Evolutionary conservation across 2,797 vertebrate genomes (phyloP).

Genomic region (Graptemys geographica): DNA sequence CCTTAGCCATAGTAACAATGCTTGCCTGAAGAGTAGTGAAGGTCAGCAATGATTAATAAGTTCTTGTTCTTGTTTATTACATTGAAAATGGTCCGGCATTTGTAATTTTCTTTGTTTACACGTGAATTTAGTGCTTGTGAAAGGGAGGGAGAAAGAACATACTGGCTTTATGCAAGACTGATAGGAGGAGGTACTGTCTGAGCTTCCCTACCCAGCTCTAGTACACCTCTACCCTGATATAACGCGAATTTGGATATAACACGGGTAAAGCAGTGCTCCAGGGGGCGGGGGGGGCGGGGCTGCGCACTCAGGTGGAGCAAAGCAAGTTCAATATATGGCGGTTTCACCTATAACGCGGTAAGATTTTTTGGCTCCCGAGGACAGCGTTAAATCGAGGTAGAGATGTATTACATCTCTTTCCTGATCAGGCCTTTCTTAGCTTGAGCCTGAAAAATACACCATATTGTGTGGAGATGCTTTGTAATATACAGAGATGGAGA

Average conservation of each 20-base stretch:
- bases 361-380: no score
- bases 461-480: background rate
- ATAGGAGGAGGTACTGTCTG: background rate
- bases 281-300: no score
- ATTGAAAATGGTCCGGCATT: background rate
- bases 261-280: no score
- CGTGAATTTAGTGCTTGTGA: background rate
- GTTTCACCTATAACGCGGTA: no score
- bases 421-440: background rate
- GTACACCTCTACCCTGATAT: no score
- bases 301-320: no score
- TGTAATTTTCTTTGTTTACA: background rate
- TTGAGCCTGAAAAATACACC: background rate
- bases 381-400: no score
- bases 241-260: no score
- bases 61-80: background rate
- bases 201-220: background rate
- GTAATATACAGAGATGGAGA: background rate
- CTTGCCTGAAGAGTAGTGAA: background rate
- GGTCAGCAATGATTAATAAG: background rate
- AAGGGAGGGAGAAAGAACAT: background rate
- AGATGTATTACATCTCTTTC: background rate
- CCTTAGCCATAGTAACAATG: background rate
- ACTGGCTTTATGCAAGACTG: background rate
- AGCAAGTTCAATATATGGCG: no score